A percentile compares a stretch with the other conserved stretches of the same genome.
phyloP scores from a whole-genome alignment of 2,113 vertebrate species.

The Dipodomys ordii region DNA sequence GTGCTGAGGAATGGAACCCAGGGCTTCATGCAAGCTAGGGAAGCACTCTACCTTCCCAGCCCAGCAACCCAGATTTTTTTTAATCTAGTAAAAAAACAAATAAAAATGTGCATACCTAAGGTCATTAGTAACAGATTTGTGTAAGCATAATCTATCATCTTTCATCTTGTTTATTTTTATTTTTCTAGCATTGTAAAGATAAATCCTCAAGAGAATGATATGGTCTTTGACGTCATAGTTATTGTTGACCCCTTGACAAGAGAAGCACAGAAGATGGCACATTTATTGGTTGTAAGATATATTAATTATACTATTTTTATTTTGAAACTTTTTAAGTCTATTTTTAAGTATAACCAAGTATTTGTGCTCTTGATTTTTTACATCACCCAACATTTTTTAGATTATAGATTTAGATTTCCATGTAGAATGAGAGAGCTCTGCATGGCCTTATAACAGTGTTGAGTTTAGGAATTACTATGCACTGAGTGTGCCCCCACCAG shows the following conservation, averaged over 20 bases:
- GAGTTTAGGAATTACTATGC: background rate
- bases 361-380: background rate
- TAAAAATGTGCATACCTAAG: background rate
- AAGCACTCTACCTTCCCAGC: too few relatives aligned
- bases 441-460: background rate
- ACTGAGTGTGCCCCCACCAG: background rate
- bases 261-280: conserved; percentile 95
- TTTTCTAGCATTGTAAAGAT: conserved; percentile 91
- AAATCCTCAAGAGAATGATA: conserved; percentile 88
- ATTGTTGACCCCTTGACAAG: conserved; percentile 95
- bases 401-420: background rate
- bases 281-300: conserved; percentile 93
- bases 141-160: conserved; percentile 15
- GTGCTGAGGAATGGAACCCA: too few relatives aligned
- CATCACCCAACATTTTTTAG: background rate
- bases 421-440: background rate
- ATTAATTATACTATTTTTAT: background rate
- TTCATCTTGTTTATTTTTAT: conserved; percentile 48
- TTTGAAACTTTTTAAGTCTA: conserved; percentile 18
- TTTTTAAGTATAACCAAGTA: conserved; percentile 38
- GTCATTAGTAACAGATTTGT: conserved; percentile 11
- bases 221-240: conserved; percentile 93
- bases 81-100: background rate
- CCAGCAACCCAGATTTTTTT: background rate
- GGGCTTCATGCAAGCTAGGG: too few relatives aligned